These are phyloP conservation scores for Frieseomelitta varia DNA, from an alignment of 1,140 invertebrate species.

Conservation along the genomic window DNA sequence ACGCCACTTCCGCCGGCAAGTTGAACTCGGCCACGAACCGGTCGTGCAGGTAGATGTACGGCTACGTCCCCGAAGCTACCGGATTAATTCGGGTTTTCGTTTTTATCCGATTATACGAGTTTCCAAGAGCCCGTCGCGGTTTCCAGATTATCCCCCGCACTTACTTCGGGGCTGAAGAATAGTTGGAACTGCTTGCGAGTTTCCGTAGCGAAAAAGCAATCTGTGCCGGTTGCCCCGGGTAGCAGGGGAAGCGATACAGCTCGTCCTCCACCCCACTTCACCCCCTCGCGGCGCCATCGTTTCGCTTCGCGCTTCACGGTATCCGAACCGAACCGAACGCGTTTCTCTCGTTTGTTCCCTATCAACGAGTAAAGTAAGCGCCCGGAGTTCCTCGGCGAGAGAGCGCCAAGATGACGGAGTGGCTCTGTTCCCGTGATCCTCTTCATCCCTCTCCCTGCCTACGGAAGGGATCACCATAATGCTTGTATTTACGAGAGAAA, in stretches of 20 bases:
- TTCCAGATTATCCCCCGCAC: slow-evolving; percentile 52
- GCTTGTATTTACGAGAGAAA: slow-evolving; percentile 47
- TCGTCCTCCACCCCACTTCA: not conserved
- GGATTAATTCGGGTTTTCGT: slow-evolving; percentile 68
- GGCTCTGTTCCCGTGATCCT: slow-evolving; percentile 14
- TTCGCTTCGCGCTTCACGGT: not conserved
- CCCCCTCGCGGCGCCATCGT: too few species aligned
- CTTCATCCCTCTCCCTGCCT: not conserved
- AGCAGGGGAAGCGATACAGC: slow-evolving; percentile 3
- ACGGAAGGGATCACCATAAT: slow-evolving; percentile 39
- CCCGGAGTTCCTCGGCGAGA: not conserved
- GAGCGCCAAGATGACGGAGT: not conserved
- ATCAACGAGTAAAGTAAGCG: not conserved
- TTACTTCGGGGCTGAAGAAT: slow-evolving; percentile 26
- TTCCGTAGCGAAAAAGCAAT: slow-evolving; percentile 39
- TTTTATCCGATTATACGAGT: slow-evolving; percentile 66
- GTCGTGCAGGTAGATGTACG: slow-evolving; percentile 45
- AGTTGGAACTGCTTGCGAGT: slow-evolving; percentile 31
- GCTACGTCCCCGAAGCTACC: slow-evolving; percentile 15
- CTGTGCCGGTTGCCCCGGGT: slow-evolving; percentile 16
- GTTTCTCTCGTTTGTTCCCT: not conserved
- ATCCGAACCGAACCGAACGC: not conserved
- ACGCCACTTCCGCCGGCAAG: slow-evolving; percentile 64
- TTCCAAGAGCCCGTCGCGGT: slow-evolving; percentile 50
- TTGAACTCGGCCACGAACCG: slow-evolving; percentile 52